These are phyloP conservation scores for Platichthys flesus DNA, from an alignment of 2,113 vertebrate genomes.

Conservation along the genomic window DNA sequence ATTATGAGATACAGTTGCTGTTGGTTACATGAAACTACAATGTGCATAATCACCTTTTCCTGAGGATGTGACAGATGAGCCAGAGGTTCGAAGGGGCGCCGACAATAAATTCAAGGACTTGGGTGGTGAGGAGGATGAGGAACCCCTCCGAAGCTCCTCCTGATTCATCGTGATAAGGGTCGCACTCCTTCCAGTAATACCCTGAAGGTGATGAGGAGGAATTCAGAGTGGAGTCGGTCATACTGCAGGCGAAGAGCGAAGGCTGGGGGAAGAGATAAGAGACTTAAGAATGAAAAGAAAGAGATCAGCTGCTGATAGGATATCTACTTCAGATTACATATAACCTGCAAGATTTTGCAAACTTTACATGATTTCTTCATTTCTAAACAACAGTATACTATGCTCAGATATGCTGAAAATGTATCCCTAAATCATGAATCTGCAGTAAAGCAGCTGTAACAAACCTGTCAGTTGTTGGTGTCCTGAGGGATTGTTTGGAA, in stretches of 20 bases:
- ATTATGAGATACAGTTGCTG: not conserved
- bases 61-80: slow-evolving; percentile 21
- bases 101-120: not conserved
- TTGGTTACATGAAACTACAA: not conserved
- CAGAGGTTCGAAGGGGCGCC: slow-evolving; percentile 13
- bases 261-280: too few species aligned
- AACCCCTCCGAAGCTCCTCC: slow-evolving; percentile 5
- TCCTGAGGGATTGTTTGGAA: not conserved
- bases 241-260: not conserved
- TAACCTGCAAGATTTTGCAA: too few species aligned
- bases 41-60: slow-evolving; percentile 9
- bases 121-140: not conserved
- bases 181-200: slow-evolving; percentile 20
- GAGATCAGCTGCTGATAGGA: too few species aligned
- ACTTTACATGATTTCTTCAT: too few species aligned
- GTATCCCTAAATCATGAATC: not conserved
- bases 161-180: not conserved
- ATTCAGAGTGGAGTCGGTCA: not conserved
- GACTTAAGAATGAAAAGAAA: too few species aligned
- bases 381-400: too few species aligned
- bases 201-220: not conserved
- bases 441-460: not conserved
- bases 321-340: too few species aligned
- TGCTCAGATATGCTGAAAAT: too few species aligned
- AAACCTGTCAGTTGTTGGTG: not conserved